Conservation (phyloP, 2,888 invertebrate genomes). For the Drosophila neotestacea region DNA sequence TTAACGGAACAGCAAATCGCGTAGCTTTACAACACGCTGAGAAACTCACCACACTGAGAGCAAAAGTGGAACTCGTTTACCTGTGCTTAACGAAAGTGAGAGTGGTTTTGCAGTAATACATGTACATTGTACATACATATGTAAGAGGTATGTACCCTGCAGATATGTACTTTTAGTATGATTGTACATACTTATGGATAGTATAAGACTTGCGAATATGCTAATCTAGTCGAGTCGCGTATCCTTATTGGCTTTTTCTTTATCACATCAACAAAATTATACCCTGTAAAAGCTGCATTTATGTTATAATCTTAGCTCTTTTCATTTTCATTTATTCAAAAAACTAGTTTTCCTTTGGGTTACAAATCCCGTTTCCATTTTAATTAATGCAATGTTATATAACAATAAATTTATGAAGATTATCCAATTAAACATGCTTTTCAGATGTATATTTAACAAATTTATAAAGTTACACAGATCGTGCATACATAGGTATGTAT, state of each 20-base stretch:
- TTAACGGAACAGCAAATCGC: constrained; percentile 59
- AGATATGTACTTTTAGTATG: background rate
- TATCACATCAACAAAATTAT: no score
- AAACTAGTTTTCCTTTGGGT: no score
- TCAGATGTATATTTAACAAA: background rate
- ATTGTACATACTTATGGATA: background rate
- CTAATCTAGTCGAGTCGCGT: no score
- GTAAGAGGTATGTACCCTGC: constrained; percentile 7
- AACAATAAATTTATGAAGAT: no score
- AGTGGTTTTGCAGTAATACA: constrained; percentile 52
- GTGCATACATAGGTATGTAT: background rate
- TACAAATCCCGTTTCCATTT: no score
- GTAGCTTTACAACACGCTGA: constrained; percentile 66
- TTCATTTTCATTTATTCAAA: no score
- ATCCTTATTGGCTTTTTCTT: no score
- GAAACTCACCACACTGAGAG: constrained; percentile 68
- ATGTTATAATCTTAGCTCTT: no score
- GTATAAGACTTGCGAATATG: background rate
- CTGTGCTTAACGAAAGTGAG: constrained; percentile 69
- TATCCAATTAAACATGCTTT: no score
- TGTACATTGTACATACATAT: constrained; percentile 3
- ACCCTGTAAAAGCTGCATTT: no score
- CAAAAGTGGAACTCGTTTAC: constrained; percentile 72
- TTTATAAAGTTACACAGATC: background rate
- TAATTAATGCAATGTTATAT: no score